These are phyloP conservation scores for Zootermopsis nevadensis DNA, from an alignment of 2,888 invertebrate species.

Conservation along the genomic window DNA sequence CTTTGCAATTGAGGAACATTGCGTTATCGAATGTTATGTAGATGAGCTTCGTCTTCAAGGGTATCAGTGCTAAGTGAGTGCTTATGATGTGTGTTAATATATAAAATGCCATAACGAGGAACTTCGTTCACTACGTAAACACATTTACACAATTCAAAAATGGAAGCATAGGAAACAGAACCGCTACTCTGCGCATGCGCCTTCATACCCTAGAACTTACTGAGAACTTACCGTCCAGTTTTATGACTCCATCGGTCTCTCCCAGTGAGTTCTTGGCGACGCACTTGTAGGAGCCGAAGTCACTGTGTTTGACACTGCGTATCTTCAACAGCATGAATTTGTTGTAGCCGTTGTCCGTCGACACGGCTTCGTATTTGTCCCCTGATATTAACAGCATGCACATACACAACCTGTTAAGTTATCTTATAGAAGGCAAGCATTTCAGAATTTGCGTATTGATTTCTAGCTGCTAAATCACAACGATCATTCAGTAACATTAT, in stretches of 20 bases:
- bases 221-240: slow-evolving; percentile 81
- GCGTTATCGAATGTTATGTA: no score
- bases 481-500: no score
- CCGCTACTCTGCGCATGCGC: no score
- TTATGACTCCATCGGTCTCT: slow-evolving; percentile 90
- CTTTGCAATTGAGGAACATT: no score
- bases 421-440: background rate
- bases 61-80: no score
- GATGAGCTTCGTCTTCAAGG: no score
- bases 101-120: no score
- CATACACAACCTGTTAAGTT: background rate
- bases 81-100: no score
- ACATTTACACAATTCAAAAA: no score
- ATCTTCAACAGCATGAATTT: slow-evolving; percentile 93
- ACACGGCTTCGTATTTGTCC: slow-evolving; percentile 87
- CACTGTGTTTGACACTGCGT: slow-evolving; percentile 79
- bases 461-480: no score
- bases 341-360: slow-evolving; percentile 87
- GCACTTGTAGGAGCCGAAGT: slow-evolving; percentile 91
- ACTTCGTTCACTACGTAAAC: no score
- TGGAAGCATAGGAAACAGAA: no score
- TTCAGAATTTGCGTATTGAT: background rate
- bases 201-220: background rate
- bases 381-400: slow-evolving; percentile 67
- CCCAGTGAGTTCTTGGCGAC: slow-evolving; percentile 92